These are phyloP conservation scores for Ctenopoma kingsleyae DNA, from an alignment of 2,797 vertebrate species.

Conservation along the genomic window DNA sequence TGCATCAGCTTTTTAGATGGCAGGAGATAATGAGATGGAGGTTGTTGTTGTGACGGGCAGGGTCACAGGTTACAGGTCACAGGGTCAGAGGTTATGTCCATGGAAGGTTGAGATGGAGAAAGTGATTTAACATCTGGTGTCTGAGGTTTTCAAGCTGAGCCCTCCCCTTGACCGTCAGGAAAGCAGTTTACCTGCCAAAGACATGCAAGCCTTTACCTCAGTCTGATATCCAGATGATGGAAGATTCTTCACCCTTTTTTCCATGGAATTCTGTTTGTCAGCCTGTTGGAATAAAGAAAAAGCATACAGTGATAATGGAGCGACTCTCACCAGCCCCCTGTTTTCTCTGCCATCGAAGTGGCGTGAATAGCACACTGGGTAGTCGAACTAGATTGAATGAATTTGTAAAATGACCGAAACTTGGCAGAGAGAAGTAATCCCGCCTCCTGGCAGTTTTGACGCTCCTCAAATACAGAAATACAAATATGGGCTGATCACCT, in stretches of 20 bases:
- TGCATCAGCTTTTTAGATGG: slow-evolving; percentile 17
- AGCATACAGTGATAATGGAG: neutral
- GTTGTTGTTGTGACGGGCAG: neutral
- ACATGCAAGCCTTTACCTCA: neutral
- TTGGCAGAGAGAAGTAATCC: slow-evolving; percentile 19
- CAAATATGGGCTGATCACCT: slow-evolving; percentile 15
- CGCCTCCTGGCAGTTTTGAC: slow-evolving; percentile 1
- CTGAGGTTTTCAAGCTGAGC: slow-evolving; percentile 3
- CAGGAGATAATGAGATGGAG: neutral
- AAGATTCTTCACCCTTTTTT: slow-evolving; percentile 5
- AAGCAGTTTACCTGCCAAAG: neutral
- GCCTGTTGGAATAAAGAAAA: neutral
- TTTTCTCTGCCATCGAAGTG: slow-evolving; percentile 7
- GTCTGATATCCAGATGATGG: slow-evolving; percentile 26
- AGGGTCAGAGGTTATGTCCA: slow-evolving; percentile 43
- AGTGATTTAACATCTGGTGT: slow-evolving; percentile 38
- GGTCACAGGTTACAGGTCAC: no score
- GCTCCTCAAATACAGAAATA: slow-evolving; percentile 8
- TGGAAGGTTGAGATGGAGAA: slow-evolving; percentile 15
- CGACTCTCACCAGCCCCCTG: neutral
- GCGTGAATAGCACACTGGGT: neutral
- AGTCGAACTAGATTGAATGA: slow-evolving; percentile 14
- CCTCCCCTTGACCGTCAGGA: neutral
- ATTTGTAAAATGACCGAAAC: slow-evolving; percentile 22
- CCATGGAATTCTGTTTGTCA: slow-evolving; percentile 9